Conservation (phyloP, 2,888 invertebrate species). For the Rhorus exstirpatorius region DNA sequence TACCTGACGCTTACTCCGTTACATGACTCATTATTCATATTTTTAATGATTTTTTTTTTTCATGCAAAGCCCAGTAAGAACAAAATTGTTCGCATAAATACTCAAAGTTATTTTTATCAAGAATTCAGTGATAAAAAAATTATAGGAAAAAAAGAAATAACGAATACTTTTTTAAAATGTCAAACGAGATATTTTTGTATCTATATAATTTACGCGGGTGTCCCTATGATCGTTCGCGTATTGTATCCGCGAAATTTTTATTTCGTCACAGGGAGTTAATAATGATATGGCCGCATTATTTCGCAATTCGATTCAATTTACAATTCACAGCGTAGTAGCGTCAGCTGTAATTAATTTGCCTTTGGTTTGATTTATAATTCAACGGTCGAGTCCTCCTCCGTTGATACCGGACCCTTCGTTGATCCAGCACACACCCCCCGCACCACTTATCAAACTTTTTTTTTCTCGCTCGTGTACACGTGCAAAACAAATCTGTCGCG, state of each 20-base stretch:
- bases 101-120: too few species aligned
- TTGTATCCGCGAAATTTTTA: neutral
- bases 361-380: slow-evolving; percentile 30
- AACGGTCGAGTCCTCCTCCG: neutral
- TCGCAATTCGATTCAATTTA: slow-evolving; percentile 3
- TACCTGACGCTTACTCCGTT: too few species aligned
- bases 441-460: slow-evolving; percentile 20
- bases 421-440: neutral
- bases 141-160: too few species aligned
- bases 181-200: too few species aligned
- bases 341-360: slow-evolving; percentile 16
- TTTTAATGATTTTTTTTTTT: too few species aligned
- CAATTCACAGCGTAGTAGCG: slow-evolving; percentile 34
- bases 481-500: slow-evolving; percentile 10
- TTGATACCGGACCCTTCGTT: slow-evolving; percentile 26
- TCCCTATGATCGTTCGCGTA: too few species aligned
- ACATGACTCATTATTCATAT: too few species aligned
- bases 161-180: too few species aligned
- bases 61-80: too few species aligned
- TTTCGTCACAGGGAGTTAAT: neutral
- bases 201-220: too few species aligned
- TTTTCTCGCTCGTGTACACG: neutral
- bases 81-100: too few species aligned
- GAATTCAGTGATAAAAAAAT: too few species aligned
- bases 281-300: slow-evolving; percentile 1